Conservation (phyloP, 2,888 invertebrate genomes). For the Drosophila nigricruria region DNA sequence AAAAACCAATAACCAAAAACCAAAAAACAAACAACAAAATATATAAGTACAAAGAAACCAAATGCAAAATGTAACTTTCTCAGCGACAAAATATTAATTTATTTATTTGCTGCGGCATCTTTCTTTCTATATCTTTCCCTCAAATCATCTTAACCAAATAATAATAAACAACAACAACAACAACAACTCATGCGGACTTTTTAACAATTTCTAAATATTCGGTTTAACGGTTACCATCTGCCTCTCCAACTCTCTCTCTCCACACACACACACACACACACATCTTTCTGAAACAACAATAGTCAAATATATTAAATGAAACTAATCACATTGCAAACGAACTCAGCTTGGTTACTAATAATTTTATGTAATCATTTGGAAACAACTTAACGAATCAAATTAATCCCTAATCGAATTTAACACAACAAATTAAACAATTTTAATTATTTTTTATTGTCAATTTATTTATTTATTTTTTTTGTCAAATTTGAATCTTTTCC, state of each 20-base stretch:
- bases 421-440: slow-evolving; percentile 10
- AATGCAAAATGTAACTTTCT: slow-evolving; percentile 51
- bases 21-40: slow-evolving; percentile 41
- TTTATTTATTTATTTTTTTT: slow-evolving; percentile 1
- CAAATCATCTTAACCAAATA: slow-evolving; percentile 45
- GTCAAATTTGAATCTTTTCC: not conserved
- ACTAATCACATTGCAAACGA: slow-evolving; percentile 84
- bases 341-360: slow-evolving; percentile 84
- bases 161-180: slow-evolving; percentile 23
- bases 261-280: slow-evolving; percentile 1
- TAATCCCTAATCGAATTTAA: slow-evolving; percentile 33
- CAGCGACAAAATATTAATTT: slow-evolving; percentile 66
- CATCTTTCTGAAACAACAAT: slow-evolving; percentile 17
- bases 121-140: slow-evolving; percentile 69
- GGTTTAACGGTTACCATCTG: slow-evolving; percentile 40
- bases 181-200: slow-evolving; percentile 66
- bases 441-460: not conserved
- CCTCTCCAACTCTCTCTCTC: slow-evolving; percentile 14
- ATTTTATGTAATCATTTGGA: slow-evolving; percentile 83
- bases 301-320: slow-evolving; percentile 83
- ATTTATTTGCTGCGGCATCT: slow-evolving; percentile 71
- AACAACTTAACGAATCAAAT: slow-evolving; percentile 18
- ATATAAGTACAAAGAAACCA: slow-evolving; percentile 47
- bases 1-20: slow-evolving; percentile 15
- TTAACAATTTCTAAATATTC: slow-evolving; percentile 52